Evolutionary conservation across 2,888 invertebrate species (phyloP).

Genomic region (Dolichopus griseipennis): DNA sequence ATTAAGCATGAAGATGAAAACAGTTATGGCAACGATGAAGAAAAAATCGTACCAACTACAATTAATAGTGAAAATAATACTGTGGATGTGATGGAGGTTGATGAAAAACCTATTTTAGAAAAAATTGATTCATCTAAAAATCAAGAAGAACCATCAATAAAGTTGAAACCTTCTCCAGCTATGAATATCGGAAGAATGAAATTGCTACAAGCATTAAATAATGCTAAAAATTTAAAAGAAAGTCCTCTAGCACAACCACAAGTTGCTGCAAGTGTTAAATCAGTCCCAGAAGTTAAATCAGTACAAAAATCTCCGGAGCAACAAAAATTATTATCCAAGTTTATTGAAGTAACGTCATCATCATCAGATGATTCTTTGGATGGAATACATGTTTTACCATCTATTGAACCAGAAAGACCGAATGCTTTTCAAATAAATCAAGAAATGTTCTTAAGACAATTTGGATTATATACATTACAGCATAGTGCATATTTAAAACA

Average conservation of each 20-base stretch:
- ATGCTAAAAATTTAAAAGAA: conserved; percentile 30
- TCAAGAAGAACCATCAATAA: neutral
- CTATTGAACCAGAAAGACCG: conserved; percentile 16
- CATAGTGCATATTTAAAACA: conserved; percentile 34
- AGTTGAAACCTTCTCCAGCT: neutral
- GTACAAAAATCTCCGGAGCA: neutral
- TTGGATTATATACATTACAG: conserved; percentile 35
- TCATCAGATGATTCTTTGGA: conserved; percentile 32
- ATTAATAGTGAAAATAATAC: neutral
- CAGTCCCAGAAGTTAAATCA: neutral
- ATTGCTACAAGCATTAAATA: conserved; percentile 35
- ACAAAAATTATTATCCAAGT: neutral
- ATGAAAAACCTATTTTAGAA: conserved; percentile 7
- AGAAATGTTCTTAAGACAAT: conserved; percentile 35
- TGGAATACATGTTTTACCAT: conserved; percentile 14
- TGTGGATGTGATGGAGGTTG: conserved; percentile 7
- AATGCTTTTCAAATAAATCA: conserved; percentile 30
- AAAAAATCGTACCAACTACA: neutral
- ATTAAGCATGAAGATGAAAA: conserved; percentile 15
- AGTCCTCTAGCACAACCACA: neutral
- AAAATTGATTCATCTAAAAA: neutral
- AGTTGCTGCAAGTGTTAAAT: neutral
- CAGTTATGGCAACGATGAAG: neutral
- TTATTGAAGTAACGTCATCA: conserved; percentile 21
- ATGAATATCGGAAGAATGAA: conserved; percentile 30